Percentiles rank a stretch among this genome's conserved stretches.
Evolutionary conservation across 92 coral and sea anemone genomes (phyloP).

Genomic region (Actinostola sp.): DNA sequence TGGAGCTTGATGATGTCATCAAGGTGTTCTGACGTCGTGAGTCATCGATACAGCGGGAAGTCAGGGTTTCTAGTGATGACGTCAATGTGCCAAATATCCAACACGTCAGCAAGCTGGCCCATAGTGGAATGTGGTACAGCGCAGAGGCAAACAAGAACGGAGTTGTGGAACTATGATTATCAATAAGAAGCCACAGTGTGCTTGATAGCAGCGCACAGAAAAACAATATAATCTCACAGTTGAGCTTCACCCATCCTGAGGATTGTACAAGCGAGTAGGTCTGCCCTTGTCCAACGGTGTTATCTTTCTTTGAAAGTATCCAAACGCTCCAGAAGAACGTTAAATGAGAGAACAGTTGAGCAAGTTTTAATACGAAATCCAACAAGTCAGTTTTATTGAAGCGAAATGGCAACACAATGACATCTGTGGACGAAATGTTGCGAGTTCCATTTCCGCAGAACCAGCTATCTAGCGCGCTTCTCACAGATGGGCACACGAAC

Average conservation of each 20-base stretch:
- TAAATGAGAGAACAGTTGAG: conserved; percentile 52
- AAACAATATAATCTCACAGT: conserved; percentile 28
- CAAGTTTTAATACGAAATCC: conserved; percentile 15
- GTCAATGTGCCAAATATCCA: conserved; percentile 60
- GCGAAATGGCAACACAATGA: background rate
- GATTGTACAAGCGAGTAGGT: conserved; percentile 38
- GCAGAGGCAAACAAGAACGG: background rate
- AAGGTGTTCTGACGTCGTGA: conserved; percentile 22
- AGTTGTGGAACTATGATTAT: too few relatives aligned
- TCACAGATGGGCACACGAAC: conserved; percentile 37
- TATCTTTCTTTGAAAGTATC: conserved; percentile 19
- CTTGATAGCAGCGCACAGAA: conserved; percentile 9
- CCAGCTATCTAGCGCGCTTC: conserved; percentile 32
- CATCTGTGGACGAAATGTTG: background rate
- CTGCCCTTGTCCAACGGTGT: conserved; percentile 21
- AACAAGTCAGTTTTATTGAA: background rate
- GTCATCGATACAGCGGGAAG: conserved; percentile 37
- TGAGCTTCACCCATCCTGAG: conserved; percentile 48
- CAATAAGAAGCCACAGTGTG: conserved; percentile 14
- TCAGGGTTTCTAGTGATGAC: conserved; percentile 51
- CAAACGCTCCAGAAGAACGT: conserved; percentile 64
- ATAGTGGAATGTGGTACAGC: conserved; percentile 22
- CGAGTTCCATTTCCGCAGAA: conserved; percentile 36
- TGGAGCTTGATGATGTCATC: conserved; percentile 62
- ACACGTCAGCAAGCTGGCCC: conserved; percentile 56